A percentile compares a stretch with the other conserved stretches of the same genome.
Conservation (phyloP, 2,113 vertebrate species). For the Prolemur simus region DNA sequence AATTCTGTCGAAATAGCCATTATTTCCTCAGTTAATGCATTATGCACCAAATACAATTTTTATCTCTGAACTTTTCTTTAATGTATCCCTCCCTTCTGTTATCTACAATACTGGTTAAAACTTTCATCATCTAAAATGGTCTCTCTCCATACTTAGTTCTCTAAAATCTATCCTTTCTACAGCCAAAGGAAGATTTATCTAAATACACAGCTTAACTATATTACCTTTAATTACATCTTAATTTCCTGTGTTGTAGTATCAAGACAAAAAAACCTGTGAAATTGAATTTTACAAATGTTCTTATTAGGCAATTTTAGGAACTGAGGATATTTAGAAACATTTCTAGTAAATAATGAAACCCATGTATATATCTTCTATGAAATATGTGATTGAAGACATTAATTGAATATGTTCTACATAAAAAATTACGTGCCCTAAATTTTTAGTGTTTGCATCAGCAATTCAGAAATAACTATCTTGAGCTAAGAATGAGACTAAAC, state of each 20-base stretch:
- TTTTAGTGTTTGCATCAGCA: not conserved
- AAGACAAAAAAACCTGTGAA: not conserved
- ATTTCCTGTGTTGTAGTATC: not conserved
- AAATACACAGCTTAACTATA: not conserved
- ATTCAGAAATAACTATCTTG: not conserved
- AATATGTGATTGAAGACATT: not conserved
- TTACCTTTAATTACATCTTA: not conserved
- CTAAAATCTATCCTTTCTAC: not conserved
- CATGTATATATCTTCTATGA: not conserved
- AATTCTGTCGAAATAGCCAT: not conserved
- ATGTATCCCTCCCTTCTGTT: not conserved
- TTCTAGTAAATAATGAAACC: not conserved
- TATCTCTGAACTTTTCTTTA: not conserved
- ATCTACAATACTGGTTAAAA: not conserved
- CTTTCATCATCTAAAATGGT: not conserved
- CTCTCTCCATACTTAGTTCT: not conserved
- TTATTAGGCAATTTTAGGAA: not conserved
- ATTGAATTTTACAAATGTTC: not conserved
- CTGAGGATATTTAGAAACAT: not conserved
- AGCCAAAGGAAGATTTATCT: not conserved
- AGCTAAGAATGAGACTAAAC: not conserved
- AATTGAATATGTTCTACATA: not conserved
- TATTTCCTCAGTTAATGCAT: not conserved
- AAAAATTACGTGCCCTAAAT: not conserved
- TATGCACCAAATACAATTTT: not conserved